Conservation (phyloP, 2,888 invertebrate species). For the Nephrotoma appendiculata region DNA sequence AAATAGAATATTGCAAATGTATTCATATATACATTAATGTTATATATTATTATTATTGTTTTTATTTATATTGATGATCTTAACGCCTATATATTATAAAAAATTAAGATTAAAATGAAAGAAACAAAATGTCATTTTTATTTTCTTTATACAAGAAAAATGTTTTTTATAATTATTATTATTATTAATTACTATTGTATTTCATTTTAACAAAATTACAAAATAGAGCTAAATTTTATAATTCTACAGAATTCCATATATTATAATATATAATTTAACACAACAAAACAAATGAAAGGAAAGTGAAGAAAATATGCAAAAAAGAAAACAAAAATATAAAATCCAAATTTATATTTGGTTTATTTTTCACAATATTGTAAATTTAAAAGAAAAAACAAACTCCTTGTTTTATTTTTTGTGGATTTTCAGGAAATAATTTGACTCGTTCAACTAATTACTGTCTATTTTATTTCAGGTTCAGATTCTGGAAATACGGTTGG, state of each 20-base stretch:
- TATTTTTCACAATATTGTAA: not conserved
- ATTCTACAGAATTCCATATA: not conserved
- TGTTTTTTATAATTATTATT: not conserved
- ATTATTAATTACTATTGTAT: not conserved
- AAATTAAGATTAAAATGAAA: not conserved
- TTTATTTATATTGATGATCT: not conserved
- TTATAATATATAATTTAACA: not conserved
- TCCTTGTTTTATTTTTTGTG: not conserved
- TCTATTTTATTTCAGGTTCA: no score
- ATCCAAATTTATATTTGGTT: not conserved
- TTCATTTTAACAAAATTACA: not conserved
- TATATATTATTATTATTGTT: not conserved
- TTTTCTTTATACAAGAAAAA: not conserved
- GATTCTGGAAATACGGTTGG: no score
- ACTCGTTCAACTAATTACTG: no score
- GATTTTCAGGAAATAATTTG: no score
- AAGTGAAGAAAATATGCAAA: not conserved
- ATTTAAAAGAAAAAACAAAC: not conserved
- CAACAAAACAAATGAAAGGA: not conserved
- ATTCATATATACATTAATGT: not conserved
- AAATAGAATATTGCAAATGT: not conserved
- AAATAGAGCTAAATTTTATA: not conserved
- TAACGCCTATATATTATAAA: not conserved
- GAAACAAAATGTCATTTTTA: not conserved
- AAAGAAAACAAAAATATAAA: not conserved